phyloP scores from a whole-genome alignment of 2,888 invertebrate genomes.

The Cyclophora punctaria region DNA sequence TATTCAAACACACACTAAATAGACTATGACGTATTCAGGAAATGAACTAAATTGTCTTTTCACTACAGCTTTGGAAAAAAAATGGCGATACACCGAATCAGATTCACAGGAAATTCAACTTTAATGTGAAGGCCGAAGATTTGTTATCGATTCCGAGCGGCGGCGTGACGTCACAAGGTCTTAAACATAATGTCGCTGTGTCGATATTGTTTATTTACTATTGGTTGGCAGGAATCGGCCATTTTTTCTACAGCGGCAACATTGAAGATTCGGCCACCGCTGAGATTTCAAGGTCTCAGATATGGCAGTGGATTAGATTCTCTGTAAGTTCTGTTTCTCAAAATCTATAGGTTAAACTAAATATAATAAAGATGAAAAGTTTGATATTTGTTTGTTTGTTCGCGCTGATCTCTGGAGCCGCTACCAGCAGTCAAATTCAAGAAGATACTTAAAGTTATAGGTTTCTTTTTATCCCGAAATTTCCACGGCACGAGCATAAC shows the following conservation, averaged over 20 bases:
- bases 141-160: constrained; percentile 76
- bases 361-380: too few relatives aligned
- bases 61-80: constrained; percentile 64
- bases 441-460: too few relatives aligned
- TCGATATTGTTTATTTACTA: constrained; percentile 80
- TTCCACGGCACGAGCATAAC: too few relatives aligned
- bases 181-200: constrained; percentile 79
- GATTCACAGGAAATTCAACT: constrained; percentile 49
- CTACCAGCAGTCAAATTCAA: too few relatives aligned
- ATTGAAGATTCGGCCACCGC: constrained; percentile 85
- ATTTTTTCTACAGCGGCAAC: constrained; percentile 77
- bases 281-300: constrained; percentile 82
- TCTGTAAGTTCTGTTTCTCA: constrained; percentile 44
- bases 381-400: too few relatives aligned
- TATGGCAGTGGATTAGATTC: constrained; percentile 84
- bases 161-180: constrained; percentile 76
- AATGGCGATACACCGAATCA: constrained; percentile 68
- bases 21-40: too few relatives aligned
- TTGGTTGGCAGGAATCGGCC: constrained; percentile 80
- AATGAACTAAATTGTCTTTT: neutral
- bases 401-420: too few relatives aligned
- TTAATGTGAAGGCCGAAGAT: constrained; percentile 59
- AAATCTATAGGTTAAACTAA: too few relatives aligned
- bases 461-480: too few relatives aligned
- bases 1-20: too few relatives aligned